Percentiles rank a stretch among this genome's conserved stretches.
Evolutionary conservation across 2,797 vertebrate species (phyloP).

Genomic region (Smutsia gigantea): DNA sequence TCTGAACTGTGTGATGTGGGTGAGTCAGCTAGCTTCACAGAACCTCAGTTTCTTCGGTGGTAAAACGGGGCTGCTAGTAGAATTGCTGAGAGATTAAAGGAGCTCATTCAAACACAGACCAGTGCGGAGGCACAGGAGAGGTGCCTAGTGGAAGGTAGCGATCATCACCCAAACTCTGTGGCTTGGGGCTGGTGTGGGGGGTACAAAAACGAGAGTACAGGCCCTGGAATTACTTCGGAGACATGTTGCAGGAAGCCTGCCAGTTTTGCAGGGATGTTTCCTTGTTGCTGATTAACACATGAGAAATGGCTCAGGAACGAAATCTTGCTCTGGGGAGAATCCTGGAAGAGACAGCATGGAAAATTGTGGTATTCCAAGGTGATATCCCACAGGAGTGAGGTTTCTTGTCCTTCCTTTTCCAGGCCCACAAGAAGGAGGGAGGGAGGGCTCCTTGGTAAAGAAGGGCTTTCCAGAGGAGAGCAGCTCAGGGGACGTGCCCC

Average conservation of each 20-base stretch:
- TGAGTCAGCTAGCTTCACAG: not conserved
- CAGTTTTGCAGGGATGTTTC: conserved; percentile 67
- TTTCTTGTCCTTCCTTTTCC: conserved; percentile 34
- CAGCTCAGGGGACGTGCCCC: not conserved
- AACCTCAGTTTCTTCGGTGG: not conserved
- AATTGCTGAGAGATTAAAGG: not conserved
- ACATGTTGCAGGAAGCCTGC: conserved; percentile 39
- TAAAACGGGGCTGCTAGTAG: not conserved
- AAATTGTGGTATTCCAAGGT: conserved; percentile 61
- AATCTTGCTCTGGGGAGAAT: conserved; percentile 67
- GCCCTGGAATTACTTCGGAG: conserved; percentile 28
- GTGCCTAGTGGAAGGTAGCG: not conserved
- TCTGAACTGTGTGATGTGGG: not conserved
- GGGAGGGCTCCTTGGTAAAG: not conserved
- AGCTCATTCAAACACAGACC: not conserved
- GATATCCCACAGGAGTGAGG: not conserved
- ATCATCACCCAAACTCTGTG: not conserved
- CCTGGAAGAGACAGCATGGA: not conserved
- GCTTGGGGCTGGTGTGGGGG: not conserved
- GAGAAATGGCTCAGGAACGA: conserved; percentile 63
- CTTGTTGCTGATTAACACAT: conserved; percentile 63
- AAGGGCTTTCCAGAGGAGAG: not conserved
- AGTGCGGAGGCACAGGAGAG: not conserved
- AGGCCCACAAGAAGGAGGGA: not conserved
- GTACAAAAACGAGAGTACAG: not conserved